Conservation (phyloP, 2,888 invertebrate genomes). For the Ophion ventricosus region DNA sequence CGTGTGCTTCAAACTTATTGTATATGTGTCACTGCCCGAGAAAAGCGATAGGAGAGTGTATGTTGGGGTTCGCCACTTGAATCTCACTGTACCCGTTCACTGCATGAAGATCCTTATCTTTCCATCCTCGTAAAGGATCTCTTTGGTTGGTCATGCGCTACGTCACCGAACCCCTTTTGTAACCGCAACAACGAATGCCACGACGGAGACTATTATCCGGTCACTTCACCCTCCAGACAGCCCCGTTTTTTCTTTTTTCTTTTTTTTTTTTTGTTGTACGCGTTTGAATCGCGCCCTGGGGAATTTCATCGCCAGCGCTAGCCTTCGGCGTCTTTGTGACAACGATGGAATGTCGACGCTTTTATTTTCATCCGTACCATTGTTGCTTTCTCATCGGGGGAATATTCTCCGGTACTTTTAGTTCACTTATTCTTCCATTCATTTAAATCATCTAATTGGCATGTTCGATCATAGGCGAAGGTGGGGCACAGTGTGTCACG, state of each 20-base stretch:
- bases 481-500: no score
- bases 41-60: constrained; percentile 39
- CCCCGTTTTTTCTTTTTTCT: constrained; percentile 2
- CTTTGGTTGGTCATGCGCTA: constrained; percentile 41
- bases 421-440: neutral
- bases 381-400: constrained; percentile 41
- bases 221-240: constrained; percentile 27
- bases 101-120: constrained; percentile 58
- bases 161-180: constrained; percentile 37
- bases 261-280: constrained; percentile 10
- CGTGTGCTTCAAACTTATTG: constrained; percentile 53
- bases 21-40: constrained; percentile 42
- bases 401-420: neutral
- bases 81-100: constrained; percentile 17
- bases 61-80: constrained; percentile 57
- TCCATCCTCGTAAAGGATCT: constrained; percentile 53
- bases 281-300: constrained; percentile 34
- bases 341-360: constrained; percentile 29
- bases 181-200: constrained; percentile 57
- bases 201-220: constrained; percentile 59
- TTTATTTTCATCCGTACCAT: constrained; percentile 44
- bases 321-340: constrained; percentile 14
- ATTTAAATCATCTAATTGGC: neutral
- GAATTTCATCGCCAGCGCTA: constrained; percentile 46
- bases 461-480: neutral